Base-by-base conservation (phyloP, 2,797 vertebrate species). In the Sebastes elongatus region DNA sequence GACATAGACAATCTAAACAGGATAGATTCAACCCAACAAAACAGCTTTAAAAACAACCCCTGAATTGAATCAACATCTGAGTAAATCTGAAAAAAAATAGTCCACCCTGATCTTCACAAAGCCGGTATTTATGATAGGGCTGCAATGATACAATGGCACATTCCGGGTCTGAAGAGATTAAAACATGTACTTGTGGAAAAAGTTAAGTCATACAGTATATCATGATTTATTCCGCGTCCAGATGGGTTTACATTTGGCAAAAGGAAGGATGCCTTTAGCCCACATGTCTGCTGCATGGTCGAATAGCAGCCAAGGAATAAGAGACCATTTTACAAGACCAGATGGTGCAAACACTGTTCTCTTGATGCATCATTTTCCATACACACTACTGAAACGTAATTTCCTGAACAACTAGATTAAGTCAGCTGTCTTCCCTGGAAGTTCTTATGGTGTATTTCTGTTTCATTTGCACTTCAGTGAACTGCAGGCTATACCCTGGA, bases 181-280 rank as follows among this genome's bases (percentile, higher is more conserved):
- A 61, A 59, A 64, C 53, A 27, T 77, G 56, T 56, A 71, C 61
- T 76, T 81, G 71, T 67, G 32, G 72, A 60, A 61, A 66, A 63
- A n/a, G 18, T 68, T 32, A 59, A 42, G 49, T 71, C 61, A 66
- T 71, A 27, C 27, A 27, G 27, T 27, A 38, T 46, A 66, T 82
- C 42, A 71, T n/a, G 59, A 67, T 80, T 69, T 65, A 75, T 76
- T 83, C 53, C 2, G 1, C 61, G 65, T 78, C 3, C 82, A 88
- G 81, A 84, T 82, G 74, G 87, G 25, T 83, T 88, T 78, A 73
- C 67, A 78, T 86, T 89, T 90, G 74, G 77, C 72, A 71, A 77
- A 77, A 70, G 27, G 42, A 70, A 57, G 38, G 32, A 75, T 77
- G 42, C 59, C 42, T 87, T 81, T 62, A 72, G 66, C 74, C 59